phyloP scores from a whole-genome alignment of 2,888 invertebrate genomes.

The Ferdinandea cuprea region DNA sequence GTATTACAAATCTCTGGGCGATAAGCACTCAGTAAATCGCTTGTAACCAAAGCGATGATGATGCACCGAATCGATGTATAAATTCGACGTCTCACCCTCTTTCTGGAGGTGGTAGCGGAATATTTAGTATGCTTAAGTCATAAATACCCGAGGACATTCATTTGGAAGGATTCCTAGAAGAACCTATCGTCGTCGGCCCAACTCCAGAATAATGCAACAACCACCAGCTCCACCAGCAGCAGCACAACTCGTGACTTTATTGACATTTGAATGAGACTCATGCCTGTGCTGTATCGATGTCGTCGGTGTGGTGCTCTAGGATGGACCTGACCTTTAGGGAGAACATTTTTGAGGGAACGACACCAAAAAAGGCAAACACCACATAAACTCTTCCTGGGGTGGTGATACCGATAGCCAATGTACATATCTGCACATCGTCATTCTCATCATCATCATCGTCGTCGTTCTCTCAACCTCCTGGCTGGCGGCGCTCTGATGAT shows the following conservation, averaged over 20 bases:
- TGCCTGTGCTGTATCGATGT: constrained; percentile 18
- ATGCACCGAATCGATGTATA: constrained; percentile 49
- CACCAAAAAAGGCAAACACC: constrained; percentile 57
- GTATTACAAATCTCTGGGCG: constrained; percentile 65
- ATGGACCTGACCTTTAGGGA: constrained; percentile 71
- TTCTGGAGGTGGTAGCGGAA: too few relatives aligned
- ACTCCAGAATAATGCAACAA: constrained; percentile 61
- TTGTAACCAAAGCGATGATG: constrained; percentile 44
- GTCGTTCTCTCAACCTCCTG: constrained; percentile 25
- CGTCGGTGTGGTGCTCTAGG: constrained; percentile 30
- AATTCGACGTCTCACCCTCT: constrained; percentile 31
- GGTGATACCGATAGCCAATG: constrained; percentile 48
- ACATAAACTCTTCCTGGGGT: constrained; percentile 58
- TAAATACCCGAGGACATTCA: constrained; percentile 41
- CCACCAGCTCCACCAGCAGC: constrained; percentile 30
- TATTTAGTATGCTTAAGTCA: constrained; percentile 49
- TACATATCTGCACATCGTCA: constrained; percentile 44
- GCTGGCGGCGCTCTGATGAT: constrained; percentile 8
- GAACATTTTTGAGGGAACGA: constrained; percentile 53
- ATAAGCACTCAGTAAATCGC: constrained; percentile 48
- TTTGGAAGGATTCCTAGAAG: constrained; percentile 57
- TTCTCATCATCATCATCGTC: constrained; percentile 38
- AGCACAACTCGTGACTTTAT: constrained; percentile 74
- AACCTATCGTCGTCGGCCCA: constrained; percentile 23
- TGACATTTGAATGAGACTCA: constrained; percentile 75